phyloP scores from a whole-genome alignment of 1,140 invertebrate genomes.

The Euura lappo region DNA sequence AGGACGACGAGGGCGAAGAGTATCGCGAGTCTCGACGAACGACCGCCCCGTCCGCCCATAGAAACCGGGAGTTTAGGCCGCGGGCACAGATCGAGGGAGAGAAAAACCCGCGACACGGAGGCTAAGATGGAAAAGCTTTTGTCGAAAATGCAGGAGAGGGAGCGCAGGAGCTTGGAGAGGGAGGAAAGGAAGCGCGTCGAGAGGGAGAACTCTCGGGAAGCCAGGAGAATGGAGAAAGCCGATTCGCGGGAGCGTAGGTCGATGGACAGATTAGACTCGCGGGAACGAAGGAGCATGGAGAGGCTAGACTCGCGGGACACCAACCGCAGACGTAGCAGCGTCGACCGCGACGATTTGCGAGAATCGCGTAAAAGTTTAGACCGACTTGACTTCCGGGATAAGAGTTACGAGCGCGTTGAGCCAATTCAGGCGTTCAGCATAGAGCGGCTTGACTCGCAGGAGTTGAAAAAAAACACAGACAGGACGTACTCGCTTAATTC shows the following conservation, averaged over 20 bases:
- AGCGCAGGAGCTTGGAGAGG: conserved; percentile 40
- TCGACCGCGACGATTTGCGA: conserved; percentile 33
- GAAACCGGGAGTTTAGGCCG: conserved; percentile 56
- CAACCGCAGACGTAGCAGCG: conserved; percentile 27
- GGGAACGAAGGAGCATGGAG: conserved; percentile 47
- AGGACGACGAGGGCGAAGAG: conserved; percentile 47
- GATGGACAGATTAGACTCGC: conserved; percentile 40
- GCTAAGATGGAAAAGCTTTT: conserved; percentile 27
- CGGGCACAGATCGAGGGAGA: conserved; percentile 40
- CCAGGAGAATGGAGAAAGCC: conserved; percentile 37
- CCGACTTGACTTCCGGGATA: conserved; percentile 38
- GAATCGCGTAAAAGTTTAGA: conserved; percentile 52
- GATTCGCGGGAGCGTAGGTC: conserved; percentile 35
- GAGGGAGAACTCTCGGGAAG: conserved; percentile 46
- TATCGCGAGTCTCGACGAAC: conserved; percentile 53
- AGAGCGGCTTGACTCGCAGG: conserved; percentile 46
- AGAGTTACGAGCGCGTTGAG: conserved; percentile 32
- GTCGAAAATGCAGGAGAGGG: conserved; percentile 46
- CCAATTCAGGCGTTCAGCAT: conserved; percentile 32
- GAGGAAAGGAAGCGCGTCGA: conserved; percentile 47
- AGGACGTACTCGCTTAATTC: conserved; percentile 22
- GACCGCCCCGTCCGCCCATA: conserved; percentile 31
- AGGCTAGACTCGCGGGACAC: conserved; percentile 34
- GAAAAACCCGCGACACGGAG: conserved; percentile 35
- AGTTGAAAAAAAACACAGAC: conserved; percentile 41